Evolutionary conservation across 1,140 invertebrate genomes (phyloP).

Genomic region (Anoplolepis gracilipes): DNA sequence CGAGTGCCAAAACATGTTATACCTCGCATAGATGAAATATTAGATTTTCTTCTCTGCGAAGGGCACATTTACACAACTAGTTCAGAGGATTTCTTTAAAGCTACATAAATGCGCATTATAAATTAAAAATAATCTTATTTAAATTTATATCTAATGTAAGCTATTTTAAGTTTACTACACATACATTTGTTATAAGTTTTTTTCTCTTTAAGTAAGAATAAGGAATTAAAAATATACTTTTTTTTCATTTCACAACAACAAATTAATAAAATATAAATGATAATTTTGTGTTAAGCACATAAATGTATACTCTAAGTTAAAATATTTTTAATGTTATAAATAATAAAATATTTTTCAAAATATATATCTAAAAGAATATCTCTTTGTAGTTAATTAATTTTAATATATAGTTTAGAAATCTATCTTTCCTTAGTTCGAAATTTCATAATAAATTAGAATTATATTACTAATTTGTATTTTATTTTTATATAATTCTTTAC

Average conservation of each 20-base stretch:
- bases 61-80: constrained; percentile 84
- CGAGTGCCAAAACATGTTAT: constrained; percentile 70
- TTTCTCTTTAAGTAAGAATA: neutral
- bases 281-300: neutral
- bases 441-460: no score
- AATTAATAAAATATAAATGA: neutral
- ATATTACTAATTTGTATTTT: no score
- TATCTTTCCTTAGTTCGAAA: no score
- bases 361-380: neutral
- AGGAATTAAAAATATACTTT: neutral
- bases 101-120: constrained; percentile 74
- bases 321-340: neutral
- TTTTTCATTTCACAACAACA: neutral
- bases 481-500: no score
- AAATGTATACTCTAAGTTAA: neutral
- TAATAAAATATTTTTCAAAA: constrained; percentile 6
- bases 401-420: no score
- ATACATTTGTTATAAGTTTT: neutral
- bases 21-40: constrained; percentile 77
- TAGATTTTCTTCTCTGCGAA: constrained; percentile 82
- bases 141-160: neutral
- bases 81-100: constrained; percentile 84
- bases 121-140: neutral
- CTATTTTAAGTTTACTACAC: neutral
- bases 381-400: no score